Conservation (phyloP, 2,113 vertebrate species). For the zebrafish (Danio rerio) region GRCz12tu NC_133194.1:5439001-5439500, state of each 20-base stretch:
- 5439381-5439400: too few species aligned
- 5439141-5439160: slow-evolving; percentile 67
- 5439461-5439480: too few species aligned
- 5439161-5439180: slow-evolving; percentile 59
- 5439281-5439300: too few species aligned
- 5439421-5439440: too few species aligned
- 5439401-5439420: too few species aligned
- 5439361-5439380: too few species aligned
- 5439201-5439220: background rate
- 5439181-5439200: slow-evolving; percentile 4
- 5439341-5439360: too few species aligned
- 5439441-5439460: too few species aligned
- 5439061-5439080: slow-evolving; percentile 59
- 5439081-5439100: slow-evolving; percentile 61
- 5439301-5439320: too few species aligned
- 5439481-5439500: too few species aligned
- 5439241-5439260: background rate
- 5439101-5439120: slow-evolving; percentile 55
- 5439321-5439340: too few species aligned
- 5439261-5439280: background rate
- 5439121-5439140: slow-evolving; percentile 73
- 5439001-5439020: slow-evolving; percentile 65
- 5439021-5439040: slow-evolving; percentile 69
- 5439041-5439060: slow-evolving; percentile 71
- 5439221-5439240: background rate